Evolutionary conservation across 2,113 vertebrate species (phyloP).

Genomic region (Drymodes brunneopygia): DNA sequence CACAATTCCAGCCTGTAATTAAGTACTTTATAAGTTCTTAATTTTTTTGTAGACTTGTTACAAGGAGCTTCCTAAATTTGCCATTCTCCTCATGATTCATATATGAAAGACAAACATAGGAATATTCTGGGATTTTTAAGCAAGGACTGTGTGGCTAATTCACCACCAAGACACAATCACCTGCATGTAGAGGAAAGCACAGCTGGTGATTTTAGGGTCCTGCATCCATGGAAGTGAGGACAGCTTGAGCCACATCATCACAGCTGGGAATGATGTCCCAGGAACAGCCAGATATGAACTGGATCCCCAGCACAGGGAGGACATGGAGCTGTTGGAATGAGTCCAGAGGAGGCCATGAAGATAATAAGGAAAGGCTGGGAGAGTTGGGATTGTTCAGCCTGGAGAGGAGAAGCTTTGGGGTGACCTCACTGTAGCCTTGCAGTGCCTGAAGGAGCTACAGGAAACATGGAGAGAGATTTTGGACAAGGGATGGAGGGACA

Average conservation of each 20-base stretch:
- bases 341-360: no score
- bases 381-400: neutral
- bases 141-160: neutral
- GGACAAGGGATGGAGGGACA: fast-evolving
- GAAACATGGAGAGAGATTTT: neutral
- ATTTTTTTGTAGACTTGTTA: neutral
- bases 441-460: neutral
- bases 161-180: neutral
- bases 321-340: neutral
- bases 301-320: no score
- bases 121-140: neutral
- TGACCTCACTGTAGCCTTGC: fast-evolving
- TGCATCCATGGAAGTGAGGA: neutral
- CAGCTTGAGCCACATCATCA: neutral
- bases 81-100: neutral
- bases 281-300: neutral
- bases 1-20: neutral
- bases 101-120: neutral
- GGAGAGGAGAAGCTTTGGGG: neutral
- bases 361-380: neutral
- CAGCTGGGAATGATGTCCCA: neutral
- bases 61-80: neutral
- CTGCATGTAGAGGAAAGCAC: neutral
- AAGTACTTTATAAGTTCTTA: neutral
- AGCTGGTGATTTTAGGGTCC: neutral